Evolutionary conservation across 2,113 vertebrate species (phyloP).

Genomic region (Dipodomys stephensi): DNA sequence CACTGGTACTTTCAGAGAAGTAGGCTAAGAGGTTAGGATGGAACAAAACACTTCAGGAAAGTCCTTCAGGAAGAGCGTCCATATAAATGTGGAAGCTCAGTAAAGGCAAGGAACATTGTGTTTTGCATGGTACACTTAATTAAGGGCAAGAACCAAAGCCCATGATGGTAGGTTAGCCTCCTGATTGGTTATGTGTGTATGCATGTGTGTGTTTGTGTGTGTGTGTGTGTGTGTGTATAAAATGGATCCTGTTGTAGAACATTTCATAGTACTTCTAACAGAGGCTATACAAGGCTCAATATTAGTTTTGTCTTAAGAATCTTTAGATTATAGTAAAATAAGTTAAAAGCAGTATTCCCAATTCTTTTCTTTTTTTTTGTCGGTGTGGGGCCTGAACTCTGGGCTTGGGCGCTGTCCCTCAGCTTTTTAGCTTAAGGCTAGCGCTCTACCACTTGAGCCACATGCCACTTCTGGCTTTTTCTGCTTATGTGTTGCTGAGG

Average conservation of each 20-base stretch:
- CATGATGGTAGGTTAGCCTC: neutral
- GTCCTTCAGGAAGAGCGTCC: neutral
- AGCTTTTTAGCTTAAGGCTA: no score
- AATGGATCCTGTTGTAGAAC: neutral
- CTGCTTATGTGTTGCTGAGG: no score
- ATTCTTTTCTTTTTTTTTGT: neutral
- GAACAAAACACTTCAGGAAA: neutral
- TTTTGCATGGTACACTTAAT: neutral
- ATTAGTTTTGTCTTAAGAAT: neutral
- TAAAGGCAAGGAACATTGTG: neutral
- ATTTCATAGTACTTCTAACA: neutral
- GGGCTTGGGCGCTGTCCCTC: no score
- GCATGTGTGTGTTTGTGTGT: no score
- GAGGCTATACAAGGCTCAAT: neutral
- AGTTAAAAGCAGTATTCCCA: neutral
- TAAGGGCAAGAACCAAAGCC: neutral
- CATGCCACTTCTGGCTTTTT: no score
- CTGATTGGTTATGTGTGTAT: neutral
- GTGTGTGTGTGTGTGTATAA: no score
- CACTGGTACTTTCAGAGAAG: neutral
- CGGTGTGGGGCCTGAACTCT: no score
- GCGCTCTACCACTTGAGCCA: no score
- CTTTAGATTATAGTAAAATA: constrained; percentile 7
- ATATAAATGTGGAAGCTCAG: neutral
- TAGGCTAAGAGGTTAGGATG: neutral